phyloP scores from a whole-genome alignment of 2,113 vertebrate genomes.

The Rhabdomys dilectus region DNA sequence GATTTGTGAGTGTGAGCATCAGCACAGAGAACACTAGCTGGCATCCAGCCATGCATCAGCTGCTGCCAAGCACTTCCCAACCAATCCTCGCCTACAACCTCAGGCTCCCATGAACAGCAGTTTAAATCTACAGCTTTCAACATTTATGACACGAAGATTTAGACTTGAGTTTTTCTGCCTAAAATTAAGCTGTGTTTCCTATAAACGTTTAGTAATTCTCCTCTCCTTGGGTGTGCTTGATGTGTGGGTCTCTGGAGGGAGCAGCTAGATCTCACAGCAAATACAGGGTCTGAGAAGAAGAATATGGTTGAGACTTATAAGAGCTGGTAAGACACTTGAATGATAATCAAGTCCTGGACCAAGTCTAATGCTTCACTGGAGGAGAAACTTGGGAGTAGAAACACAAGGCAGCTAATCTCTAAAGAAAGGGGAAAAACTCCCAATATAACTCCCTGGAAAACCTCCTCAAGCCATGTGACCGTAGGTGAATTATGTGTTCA shows the following conservation, averaged over 20 bases:
- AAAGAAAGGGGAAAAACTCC: background rate
- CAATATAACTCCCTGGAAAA: background rate
- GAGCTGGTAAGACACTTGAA: background rate
- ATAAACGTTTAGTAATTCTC: background rate
- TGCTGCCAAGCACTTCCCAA: background rate
- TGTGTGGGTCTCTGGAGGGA: background rate
- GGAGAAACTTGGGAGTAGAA: conserved; percentile 5
- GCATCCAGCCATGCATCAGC: background rate
- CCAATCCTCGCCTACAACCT: background rate
- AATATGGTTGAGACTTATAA: background rate
- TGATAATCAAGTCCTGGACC: background rate
- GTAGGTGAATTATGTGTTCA: rapidly evolving
- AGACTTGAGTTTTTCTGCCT: background rate
- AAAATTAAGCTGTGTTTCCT: conserved; percentile 18
- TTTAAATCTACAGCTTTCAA: conserved; percentile 20
- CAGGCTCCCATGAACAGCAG: background rate
- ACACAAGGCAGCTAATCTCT: background rate
- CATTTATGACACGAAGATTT: background rate
- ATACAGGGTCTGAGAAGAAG: background rate
- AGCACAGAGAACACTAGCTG: background rate
- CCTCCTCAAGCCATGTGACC: background rate
- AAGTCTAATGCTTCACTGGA: background rate
- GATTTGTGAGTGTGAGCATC: background rate
- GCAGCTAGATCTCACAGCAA: background rate
- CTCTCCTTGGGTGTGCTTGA: background rate